Evolutionary conservation across 1,140 invertebrate genomes (phyloP).

Genomic region (Drosophila neocordata): DNA sequence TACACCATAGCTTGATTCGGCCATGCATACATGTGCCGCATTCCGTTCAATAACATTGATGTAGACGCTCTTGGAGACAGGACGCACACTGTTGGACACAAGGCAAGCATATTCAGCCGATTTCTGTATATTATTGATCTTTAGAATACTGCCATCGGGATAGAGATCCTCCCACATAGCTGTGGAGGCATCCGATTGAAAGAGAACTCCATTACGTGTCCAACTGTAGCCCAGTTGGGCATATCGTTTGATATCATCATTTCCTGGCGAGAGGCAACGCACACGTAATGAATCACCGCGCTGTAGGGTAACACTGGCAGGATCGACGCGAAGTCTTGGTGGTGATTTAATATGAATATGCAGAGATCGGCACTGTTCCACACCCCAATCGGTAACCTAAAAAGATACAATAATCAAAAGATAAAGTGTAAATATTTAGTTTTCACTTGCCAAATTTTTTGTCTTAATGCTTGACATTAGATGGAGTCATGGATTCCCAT

Average conservation of each 20-base stretch:
- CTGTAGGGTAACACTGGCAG: constrained; percentile 88
- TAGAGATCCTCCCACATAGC: constrained; percentile 92
- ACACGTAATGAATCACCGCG: constrained; percentile 86
- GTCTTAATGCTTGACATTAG: constrained; percentile 15
- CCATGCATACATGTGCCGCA: constrained; percentile 84
- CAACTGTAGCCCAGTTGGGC: constrained; percentile 90
- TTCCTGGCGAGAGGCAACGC: constrained; percentile 86
- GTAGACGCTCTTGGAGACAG: constrained; percentile 85
- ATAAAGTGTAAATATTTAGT: background rate
- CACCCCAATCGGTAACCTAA: constrained; percentile 88
- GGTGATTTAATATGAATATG: constrained; percentile 87
- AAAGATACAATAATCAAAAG: background rate
- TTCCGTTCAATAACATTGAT: constrained; percentile 86
- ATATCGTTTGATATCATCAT: constrained; percentile 84
- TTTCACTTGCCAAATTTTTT: constrained; percentile 18
- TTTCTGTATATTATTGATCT: constrained; percentile 89
- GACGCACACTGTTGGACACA: constrained; percentile 84
- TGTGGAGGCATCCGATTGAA: constrained; percentile 87
- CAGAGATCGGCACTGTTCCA: constrained; percentile 89
- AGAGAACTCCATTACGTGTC: constrained; percentile 89
- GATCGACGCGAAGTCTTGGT: constrained; percentile 88
- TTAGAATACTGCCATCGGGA: constrained; percentile 90
- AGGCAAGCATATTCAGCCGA: constrained; percentile 86
- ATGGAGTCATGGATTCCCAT: constrained; percentile 21
- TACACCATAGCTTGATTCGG: constrained; percentile 83